phyloP scores from a whole-genome alignment of 2,797 vertebrate genomes.

The Sylvilagus floridanus region DNA sequence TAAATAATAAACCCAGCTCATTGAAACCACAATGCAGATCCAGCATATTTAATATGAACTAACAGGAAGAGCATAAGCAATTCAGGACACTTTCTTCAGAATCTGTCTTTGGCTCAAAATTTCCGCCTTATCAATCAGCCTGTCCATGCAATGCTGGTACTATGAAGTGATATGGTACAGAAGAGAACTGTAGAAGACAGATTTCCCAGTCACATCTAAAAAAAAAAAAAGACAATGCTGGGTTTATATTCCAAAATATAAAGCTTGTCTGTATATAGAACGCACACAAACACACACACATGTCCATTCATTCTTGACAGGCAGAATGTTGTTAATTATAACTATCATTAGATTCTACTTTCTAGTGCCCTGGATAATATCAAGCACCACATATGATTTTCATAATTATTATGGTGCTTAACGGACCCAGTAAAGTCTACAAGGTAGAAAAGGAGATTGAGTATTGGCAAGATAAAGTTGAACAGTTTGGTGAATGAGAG shows the following conservation, averaged over 20 bases:
- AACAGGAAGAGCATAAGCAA: background rate
- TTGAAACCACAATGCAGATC: background rate
- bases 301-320: background rate
- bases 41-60: background rate
- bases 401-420: background rate
- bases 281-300: background rate
- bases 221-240: slow-evolving; percentile 1
- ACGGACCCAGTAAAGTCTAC: background rate
- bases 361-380: background rate
- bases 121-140: background rate
- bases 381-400: background rate
- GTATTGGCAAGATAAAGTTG: background rate
- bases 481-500: background rate
- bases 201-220: slow-evolving; percentile 50
- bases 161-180: background rate
- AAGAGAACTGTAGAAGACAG: background rate
- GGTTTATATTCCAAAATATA: background rate
- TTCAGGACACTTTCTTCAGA: background rate
- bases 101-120: background rate
- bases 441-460: background rate
- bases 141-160: background rate
- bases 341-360: background rate
- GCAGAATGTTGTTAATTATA: background rate
- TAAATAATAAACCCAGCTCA: background rate
- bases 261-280: background rate